A percentile compares a stretch with the other conserved stretches of the same genome.
Conservation (phyloP, 2,113 vertebrate species). For the Seriola aureovittata region DNA sequence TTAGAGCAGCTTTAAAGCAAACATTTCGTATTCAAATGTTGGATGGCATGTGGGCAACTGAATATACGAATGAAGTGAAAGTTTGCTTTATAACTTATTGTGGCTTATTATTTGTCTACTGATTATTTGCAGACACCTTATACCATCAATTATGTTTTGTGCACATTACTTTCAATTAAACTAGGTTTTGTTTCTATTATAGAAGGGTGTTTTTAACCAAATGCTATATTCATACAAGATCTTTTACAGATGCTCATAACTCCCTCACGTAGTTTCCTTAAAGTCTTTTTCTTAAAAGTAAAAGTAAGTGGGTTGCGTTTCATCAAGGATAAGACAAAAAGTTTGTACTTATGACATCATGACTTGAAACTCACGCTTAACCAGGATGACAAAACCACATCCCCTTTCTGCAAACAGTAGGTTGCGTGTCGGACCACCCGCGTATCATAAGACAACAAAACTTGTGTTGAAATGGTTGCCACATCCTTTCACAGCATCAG, state of each 20-base stretch:
- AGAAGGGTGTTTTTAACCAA: too few relatives aligned
- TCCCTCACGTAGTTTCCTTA: too few relatives aligned
- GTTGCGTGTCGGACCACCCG: not conserved
- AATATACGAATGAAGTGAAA: too few relatives aligned
- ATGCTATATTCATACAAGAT: too few relatives aligned
- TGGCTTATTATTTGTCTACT: not conserved
- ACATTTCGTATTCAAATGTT: too few relatives aligned
- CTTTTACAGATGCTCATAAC: too few relatives aligned
- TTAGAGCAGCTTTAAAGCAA: too few relatives aligned
- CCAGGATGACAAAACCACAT: constrained; percentile 46
- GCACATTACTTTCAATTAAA: not conserved
- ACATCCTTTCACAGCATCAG: not conserved
- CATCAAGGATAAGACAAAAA: not conserved
- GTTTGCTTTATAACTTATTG: not conserved
- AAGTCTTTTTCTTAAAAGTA: not conserved
- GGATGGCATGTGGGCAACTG: too few relatives aligned
- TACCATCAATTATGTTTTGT: not conserved
- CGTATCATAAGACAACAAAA: constrained; percentile 37
- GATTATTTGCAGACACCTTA: not conserved
- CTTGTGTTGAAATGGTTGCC: constrained; percentile 1
- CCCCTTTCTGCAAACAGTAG: not conserved
- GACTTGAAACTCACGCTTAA: constrained; percentile 19
- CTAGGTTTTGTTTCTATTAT: too few relatives aligned
- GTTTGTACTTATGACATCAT: not conserved
- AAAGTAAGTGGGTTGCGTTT: not conserved